Base-by-base conservation (phyloP, 2,797 vertebrate species). In the Pantherophis alleghaniensis region DNA sequence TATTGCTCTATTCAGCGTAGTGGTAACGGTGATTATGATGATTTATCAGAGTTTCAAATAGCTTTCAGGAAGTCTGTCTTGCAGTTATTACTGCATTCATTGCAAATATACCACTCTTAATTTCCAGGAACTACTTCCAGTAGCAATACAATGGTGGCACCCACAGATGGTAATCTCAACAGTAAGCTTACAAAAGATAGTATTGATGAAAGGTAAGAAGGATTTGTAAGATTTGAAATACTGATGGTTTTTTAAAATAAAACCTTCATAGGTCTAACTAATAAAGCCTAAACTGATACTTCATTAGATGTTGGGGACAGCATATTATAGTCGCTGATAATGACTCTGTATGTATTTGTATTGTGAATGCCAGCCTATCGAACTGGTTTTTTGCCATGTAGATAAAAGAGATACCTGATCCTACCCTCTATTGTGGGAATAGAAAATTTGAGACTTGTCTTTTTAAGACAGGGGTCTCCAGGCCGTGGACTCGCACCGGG, bases 71-170 rank as follows among this genome's bases (percentile, higher is more conserved):
- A 18, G 0, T 59, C 7, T 28, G n/a, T 42, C 28, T 24, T 66
- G 92, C 87, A 26, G 89, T 94, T 90, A 86, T 90, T 7, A 47
- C 60, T 60, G 57, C 20, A 37, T 16, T 32, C 51, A 20, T 88
- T 5, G 28, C 51, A 37, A 51, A 5, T 59, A 20, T 87, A 2
- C 91, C 89, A 57, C 93, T 88, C 55, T 90, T 94, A 14, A 93
- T 95, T 94, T 83, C 86, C 96, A 99, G 99, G 99, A 98, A 99
- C 99, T 96, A 99, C 99, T 94, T 99, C 99, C 94, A 99, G 99
- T 97, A 99, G 99, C 98, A 99, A 99, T 98, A 99, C 99, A 92
- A 99, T 99, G 99, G 99, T 99, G 96, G 98, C 99, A 94, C 99
- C 98, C 95, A 97, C 98, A 26, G 99, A 99, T 24, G 96, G 98